These are phyloP conservation scores for Palythoa heliodiscus DNA, from an alignment of 92 coral and sea anemone genomes.

Conservation along the genomic window DNA sequence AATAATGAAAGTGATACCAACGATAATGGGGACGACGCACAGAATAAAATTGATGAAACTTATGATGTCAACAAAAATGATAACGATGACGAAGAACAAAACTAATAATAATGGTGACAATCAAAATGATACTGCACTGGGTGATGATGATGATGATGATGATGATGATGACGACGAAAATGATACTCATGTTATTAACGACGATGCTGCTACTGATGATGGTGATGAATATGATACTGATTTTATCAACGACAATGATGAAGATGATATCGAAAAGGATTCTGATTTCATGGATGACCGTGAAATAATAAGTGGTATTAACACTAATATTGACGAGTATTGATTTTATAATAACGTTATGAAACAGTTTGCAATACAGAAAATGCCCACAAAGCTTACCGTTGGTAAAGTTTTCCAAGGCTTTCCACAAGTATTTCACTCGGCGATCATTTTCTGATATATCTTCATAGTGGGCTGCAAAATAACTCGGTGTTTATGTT, in stretches of 20 bases:
- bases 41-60: neutral
- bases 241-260: too few relatives aligned
- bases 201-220: neutral
- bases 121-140: neutral
- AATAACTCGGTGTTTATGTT: neutral
- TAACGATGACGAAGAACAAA: neutral
- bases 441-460: conserved; percentile 85
- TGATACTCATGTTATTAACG: neutral
- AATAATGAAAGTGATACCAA: too few relatives aligned
- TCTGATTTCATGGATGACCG: too few relatives aligned
- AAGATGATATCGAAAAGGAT: too few relatives aligned
- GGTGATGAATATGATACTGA: too few relatives aligned
- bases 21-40: neutral
- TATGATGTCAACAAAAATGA: neutral
- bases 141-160: neutral
- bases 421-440: conserved; percentile 91
- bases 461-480: conserved; percentile 87
- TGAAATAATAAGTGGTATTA: too few relatives aligned
- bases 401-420: conserved; percentile 91
- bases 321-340: too few relatives aligned
- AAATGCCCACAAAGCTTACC: conserved; percentile 46
- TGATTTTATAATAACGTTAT: too few relatives aligned
- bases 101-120: neutral
- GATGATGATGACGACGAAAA: too few relatives aligned
- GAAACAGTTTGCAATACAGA: neutral